These are phyloP conservation scores for Tribolium madens DNA, from an alignment of 1,140 invertebrate species.

Conservation along the genomic window DNA sequence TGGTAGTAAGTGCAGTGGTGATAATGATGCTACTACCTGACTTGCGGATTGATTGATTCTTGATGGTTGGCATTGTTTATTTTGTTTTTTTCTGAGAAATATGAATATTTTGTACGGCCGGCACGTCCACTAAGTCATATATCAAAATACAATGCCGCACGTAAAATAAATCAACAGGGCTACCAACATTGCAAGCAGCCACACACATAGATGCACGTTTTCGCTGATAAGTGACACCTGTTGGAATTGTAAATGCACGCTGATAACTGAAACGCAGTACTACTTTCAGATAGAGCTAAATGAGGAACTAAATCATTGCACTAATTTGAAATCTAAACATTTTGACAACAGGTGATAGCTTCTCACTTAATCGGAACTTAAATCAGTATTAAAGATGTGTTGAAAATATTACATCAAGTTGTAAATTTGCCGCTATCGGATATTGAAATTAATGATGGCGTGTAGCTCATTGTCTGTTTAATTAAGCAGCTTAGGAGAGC, in stretches of 20 bases:
- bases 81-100: conserved; percentile 17
- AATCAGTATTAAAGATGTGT: neutral
- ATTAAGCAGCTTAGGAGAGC: conserved; percentile 37
- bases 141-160: conserved; percentile 19
- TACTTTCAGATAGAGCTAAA: neutral
- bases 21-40: conserved; percentile 29
- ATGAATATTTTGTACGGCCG: conserved; percentile 22
- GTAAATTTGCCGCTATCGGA: neutral
- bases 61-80: neutral
- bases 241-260: conserved; percentile 27
- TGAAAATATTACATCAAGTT: conserved; percentile 2
- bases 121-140: conserved; percentile 11
- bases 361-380: neutral
- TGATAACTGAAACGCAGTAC: neutral
- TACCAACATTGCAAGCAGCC: conserved; percentile 31
- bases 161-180: conserved; percentile 38
- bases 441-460: neutral
- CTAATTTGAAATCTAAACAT: neutral
- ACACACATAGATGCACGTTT: conserved; percentile 35
- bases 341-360: neutral
- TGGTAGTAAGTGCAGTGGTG: conserved; percentile 4
- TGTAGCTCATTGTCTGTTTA: conserved; percentile 37
- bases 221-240: conserved; percentile 38
- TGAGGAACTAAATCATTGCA: neutral
- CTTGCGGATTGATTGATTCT: neutral